Percentiles rank a stretch among this genome's conserved stretches.
Evolutionary conservation across 2,797 vertebrate genomes (phyloP).

Genomic region (Cuniculus paca): DNA sequence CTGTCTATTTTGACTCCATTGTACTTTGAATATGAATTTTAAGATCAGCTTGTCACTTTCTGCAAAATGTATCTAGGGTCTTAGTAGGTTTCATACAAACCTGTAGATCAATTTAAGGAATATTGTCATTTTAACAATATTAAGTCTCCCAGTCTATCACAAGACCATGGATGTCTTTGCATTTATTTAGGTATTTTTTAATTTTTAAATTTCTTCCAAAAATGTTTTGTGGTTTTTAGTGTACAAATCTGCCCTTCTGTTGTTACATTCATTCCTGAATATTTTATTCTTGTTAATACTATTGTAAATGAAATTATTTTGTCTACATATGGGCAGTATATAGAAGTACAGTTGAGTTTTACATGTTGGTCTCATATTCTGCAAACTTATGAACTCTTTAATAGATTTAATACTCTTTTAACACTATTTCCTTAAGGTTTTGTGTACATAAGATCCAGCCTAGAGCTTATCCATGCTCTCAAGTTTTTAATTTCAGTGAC

Average conservation of each 20-base stretch:
- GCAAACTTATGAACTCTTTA: neutral
- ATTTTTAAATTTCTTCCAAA: neutral
- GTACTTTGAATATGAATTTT: conserved; percentile 51
- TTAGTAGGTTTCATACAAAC: neutral
- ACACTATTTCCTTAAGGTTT: neutral
- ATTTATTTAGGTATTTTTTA: conserved; percentile 22
- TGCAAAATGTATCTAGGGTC: neutral
- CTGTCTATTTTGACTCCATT: neutral
- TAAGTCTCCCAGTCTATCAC: neutral
- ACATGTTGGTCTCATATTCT: neutral
- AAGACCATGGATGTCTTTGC: neutral
- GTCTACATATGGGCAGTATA: neutral
- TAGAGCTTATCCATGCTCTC: conserved; percentile 2
- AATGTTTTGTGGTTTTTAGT: neutral
- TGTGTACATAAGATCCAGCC: neutral
- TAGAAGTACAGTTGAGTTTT: conserved; percentile 40
- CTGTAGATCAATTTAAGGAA: neutral
- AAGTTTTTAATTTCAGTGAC: conserved; percentile 40
- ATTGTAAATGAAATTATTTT: conserved; percentile 15
- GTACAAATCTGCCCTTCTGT: neutral
- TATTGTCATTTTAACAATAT: neutral
- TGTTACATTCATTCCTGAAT: conserved; percentile 17
- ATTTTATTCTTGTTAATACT: conserved; percentile 12
- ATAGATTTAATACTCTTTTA: neutral
- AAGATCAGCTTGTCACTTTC: neutral